Evolutionary conservation across 1,140 invertebrate species (phyloP).

Genomic region (Caerostris darwini): DNA sequence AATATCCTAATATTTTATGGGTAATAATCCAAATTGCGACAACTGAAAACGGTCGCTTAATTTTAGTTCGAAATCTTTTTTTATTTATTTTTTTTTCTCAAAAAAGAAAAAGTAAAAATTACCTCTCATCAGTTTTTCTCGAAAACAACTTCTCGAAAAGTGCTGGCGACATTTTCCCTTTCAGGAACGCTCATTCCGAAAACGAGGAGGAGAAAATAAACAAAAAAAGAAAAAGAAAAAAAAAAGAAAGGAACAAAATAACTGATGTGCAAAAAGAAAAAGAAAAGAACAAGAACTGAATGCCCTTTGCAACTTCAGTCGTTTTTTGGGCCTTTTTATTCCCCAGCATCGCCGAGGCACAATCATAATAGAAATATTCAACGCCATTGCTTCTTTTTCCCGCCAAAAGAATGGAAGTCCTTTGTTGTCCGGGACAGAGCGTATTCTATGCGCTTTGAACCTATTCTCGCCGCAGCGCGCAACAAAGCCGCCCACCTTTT

Average conservation of each 20-base stretch:
- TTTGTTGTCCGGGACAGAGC: slow-evolving; percentile 8
- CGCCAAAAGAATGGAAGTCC: slow-evolving; percentile 38
- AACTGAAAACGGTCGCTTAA: too few relatives aligned
- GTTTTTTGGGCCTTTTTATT: slow-evolving; percentile 30
- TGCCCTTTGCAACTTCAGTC: slow-evolving; percentile 36
- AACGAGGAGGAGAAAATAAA: not conserved
- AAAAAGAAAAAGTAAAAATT: not conserved
- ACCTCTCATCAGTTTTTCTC: slow-evolving; percentile 54
- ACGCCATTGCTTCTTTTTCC: slow-evolving; percentile 51
- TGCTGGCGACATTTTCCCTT: slow-evolving; percentile 43
- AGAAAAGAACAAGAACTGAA: slow-evolving; percentile 10
- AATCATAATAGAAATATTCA: slow-evolving; percentile 71
- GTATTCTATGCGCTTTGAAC: slow-evolving; percentile 60
- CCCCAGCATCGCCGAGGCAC: not conserved
- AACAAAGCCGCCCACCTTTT: slow-evolving; percentile 40
- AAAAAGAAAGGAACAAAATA: slow-evolving; percentile 22
- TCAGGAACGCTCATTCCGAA: slow-evolving; percentile 48
- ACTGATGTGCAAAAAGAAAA: not conserved
- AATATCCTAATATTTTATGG: too few relatives aligned
- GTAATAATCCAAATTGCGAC: too few relatives aligned
- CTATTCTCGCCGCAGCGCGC: not conserved
- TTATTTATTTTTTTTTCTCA: too few relatives aligned
- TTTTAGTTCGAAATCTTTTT: not conserved
- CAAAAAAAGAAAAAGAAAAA: not conserved
- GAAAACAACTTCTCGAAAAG: slow-evolving; percentile 56